Conservation (phyloP, 2,888 invertebrate genomes). For the Macrosiphum euphorbiae region DNA sequence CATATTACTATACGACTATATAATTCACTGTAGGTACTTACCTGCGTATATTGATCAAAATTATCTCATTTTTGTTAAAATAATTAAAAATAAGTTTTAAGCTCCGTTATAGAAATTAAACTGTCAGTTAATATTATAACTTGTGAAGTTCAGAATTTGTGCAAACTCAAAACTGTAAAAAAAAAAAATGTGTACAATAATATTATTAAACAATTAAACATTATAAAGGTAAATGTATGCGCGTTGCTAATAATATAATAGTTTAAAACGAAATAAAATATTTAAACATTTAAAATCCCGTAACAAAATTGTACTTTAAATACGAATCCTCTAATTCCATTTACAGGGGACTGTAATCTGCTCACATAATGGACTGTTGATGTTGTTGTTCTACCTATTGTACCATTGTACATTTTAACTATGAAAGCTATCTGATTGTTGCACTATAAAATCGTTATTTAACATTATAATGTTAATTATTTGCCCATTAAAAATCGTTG, state of each 20-base stretch:
- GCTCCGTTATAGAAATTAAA: background rate
- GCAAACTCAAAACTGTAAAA: background rate
- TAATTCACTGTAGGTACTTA: too few species aligned
- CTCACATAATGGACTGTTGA: background rate
- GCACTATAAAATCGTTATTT: background rate
- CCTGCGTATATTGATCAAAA: background rate
- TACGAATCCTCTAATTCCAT: background rate
- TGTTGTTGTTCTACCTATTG: background rate
- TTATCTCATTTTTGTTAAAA: background rate
- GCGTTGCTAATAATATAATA: background rate
- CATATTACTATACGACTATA: background rate
- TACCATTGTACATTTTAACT: background rate
- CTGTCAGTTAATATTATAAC: background rate
- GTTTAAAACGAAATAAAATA: background rate
- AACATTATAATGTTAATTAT: background rate
- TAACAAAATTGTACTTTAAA: background rate
- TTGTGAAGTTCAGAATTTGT: background rate
- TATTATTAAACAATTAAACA: background rate
- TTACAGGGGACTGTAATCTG: background rate
- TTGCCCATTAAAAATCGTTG: background rate
- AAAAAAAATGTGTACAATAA: background rate
- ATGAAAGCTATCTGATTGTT: background rate
- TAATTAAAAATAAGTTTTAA: background rate
- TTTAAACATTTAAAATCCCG: background rate
- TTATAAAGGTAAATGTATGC: background rate